Evolutionary conservation across 2,797 vertebrate genomes (phyloP).

Genomic region (Molossus molossus): DNA sequence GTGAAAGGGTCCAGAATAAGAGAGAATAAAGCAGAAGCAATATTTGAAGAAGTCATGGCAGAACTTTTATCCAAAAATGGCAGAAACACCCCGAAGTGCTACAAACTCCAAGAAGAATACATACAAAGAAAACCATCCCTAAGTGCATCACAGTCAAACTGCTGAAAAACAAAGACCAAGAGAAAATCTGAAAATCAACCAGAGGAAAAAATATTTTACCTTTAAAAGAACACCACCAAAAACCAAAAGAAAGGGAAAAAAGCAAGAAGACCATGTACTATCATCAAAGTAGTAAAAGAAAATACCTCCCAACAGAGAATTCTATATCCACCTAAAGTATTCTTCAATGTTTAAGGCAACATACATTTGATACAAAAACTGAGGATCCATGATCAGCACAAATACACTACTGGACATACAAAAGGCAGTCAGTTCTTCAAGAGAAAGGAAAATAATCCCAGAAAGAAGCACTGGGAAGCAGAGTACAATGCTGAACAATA

Average conservation of each 20-base stretch:
- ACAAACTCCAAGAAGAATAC: slow-evolving; percentile 48
- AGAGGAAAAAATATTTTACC: neutral
- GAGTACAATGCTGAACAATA: neutral
- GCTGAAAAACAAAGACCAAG: slow-evolving; percentile 21
- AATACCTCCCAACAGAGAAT: neutral
- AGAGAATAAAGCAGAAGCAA: neutral
- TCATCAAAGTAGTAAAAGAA: slow-evolving; percentile 14
- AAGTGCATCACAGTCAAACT: neutral
- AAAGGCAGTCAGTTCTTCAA: neutral
- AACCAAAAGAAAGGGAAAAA: neutral
- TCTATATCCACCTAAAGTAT: neutral
- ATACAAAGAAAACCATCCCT: slow-evolving; percentile 24
- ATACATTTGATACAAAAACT: slow-evolving; percentile 34
- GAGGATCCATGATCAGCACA: neutral
- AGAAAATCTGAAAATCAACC: neutral
- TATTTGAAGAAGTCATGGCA: neutral
- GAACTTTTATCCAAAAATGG: neutral
- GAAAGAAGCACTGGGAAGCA: neutral
- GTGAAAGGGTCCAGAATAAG: neutral
- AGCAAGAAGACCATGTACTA: neutral
- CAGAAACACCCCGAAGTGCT: neutral
- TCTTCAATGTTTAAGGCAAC: neutral
- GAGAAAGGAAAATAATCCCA: neutral
- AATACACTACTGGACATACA: neutral
- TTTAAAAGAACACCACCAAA: slow-evolving; percentile 9